Percentiles rank a stretch among this genome's conserved stretches.
These are phyloP conservation scores for Ciona savignyi DNA, from an alignment of 23 tunicate genomes.

Conservation along the genomic window DNA sequence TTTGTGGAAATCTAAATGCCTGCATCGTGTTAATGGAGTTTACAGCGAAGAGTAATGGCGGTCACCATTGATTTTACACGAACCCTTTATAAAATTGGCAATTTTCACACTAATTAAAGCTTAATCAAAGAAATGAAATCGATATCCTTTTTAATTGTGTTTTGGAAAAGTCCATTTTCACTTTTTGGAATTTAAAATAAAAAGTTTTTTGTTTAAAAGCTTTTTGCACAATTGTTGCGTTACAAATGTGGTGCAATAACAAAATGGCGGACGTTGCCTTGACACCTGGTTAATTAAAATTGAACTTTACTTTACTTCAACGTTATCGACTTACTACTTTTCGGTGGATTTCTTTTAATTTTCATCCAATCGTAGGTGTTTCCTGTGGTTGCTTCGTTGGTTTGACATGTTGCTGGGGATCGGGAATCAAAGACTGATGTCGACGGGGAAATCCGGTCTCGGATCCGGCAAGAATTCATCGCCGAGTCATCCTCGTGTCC, in stretches of 20 bases:
- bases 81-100: background rate
- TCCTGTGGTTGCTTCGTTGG: constrained; percentile 15
- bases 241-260: no score
- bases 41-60: background rate
- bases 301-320: background rate
- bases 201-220: no score
- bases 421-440: constrained; percentile 3
- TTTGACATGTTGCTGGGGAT: constrained; percentile 9
- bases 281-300: background rate
- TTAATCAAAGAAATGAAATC: background rate
- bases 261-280: background rate
- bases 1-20: no score
- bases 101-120: background rate
- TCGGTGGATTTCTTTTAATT: constrained; percentile 97
- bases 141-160: background rate
- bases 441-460: constrained; percentile 59
- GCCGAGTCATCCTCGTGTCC: constrained; percentile 11
- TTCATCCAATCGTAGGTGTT: constrained; percentile 99
- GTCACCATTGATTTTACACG: background rate
- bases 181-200: no score
- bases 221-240: no score
- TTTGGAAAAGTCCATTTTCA: no score
- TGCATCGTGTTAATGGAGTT: no score
- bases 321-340: constrained; percentile 60
- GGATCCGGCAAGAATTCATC: constrained; percentile 40